These are phyloP conservation scores for Zaprionus gabonicus DNA, from an alignment of 1,140 invertebrate species.

Conservation along the genomic window DNA sequence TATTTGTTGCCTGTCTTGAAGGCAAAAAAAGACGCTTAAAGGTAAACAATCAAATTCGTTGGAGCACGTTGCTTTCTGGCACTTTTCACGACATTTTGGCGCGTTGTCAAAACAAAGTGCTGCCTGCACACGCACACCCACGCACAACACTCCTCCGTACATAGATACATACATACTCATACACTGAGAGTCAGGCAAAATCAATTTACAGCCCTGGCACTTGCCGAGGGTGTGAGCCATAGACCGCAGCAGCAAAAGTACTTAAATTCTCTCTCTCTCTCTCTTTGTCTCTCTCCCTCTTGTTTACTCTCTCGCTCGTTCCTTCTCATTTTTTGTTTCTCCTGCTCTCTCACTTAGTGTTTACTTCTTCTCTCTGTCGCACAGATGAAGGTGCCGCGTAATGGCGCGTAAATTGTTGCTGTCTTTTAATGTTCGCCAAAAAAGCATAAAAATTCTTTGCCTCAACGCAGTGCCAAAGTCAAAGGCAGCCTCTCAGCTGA, in stretches of 20 bases:
- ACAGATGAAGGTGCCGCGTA: not conserved
- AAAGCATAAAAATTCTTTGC: constrained; percentile 4
- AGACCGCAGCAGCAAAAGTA: constrained; percentile 15
- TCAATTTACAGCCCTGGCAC: constrained; percentile 64
- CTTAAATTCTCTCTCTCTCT: constrained; percentile 22
- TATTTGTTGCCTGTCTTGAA: not conserved
- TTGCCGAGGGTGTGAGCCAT: not conserved
- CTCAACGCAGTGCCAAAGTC: not conserved
- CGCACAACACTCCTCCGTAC: constrained; percentile 5
- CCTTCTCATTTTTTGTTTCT: not conserved
- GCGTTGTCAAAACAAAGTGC: constrained; percentile 75
- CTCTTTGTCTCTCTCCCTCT: not conserved
- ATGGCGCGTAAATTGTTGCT: constrained; percentile 6
- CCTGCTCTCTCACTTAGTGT: not conserved
- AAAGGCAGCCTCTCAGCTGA: not conserved
- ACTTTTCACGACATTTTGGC: constrained; percentile 58
- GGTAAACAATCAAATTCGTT: constrained; percentile 64
- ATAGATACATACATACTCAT: not conserved
- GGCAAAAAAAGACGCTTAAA: constrained; percentile 8
- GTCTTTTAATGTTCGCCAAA: not conserved
- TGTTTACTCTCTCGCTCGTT: not conserved
- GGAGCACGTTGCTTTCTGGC: constrained; percentile 51
- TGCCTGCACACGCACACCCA: constrained; percentile 36
- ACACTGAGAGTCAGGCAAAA: constrained; percentile 54
- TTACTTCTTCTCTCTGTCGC: not conserved